A percentile compares a stretch with the other conserved stretches of the same genome.
phyloP scores from a whole-genome alignment of 64 coral and sea anemone genomes.

The Dendronephthya gigantea region DNA sequence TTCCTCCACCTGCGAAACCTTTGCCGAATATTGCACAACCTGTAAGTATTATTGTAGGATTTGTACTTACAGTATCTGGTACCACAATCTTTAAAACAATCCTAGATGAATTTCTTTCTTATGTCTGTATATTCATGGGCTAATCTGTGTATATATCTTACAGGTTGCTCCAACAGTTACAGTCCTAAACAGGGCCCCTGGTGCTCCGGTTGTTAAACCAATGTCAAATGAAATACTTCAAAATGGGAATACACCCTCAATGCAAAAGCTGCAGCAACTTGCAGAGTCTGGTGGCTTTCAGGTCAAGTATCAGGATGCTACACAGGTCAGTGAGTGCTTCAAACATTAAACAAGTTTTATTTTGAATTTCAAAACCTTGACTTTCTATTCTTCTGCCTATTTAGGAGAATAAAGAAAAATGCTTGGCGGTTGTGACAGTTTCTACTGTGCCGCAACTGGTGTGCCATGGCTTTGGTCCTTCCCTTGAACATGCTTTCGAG shows the following conservation, averaged over 20 bases:
- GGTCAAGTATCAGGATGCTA: neutral
- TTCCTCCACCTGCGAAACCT: neutral
- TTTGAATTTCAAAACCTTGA: neutral
- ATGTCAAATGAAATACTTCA: neutral
- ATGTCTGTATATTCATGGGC: too few species aligned
- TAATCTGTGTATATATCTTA: neutral
- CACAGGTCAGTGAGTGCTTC: neutral
- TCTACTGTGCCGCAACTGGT: neutral
- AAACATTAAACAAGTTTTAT: neutral
- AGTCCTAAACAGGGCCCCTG: neutral
- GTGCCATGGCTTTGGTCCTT: neutral
- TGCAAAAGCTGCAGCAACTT: neutral
- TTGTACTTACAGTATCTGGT: too few species aligned
- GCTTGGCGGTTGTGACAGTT: neutral
- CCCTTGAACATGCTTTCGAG: neutral
- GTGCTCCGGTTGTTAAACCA: neutral
- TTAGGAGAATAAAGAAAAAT: constrained; percentile 7
- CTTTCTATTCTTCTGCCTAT: neutral
- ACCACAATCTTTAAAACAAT: too few species aligned
- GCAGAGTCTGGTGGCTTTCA: constrained; percentile 10
- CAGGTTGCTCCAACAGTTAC: neutral
- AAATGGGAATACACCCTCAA: neutral
- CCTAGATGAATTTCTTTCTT: too few species aligned
- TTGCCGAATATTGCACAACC: neutral
- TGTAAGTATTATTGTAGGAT: neutral